Evolutionary conservation across 2,888 invertebrate species (phyloP).

Genomic region (Allygus modestus): DNA sequence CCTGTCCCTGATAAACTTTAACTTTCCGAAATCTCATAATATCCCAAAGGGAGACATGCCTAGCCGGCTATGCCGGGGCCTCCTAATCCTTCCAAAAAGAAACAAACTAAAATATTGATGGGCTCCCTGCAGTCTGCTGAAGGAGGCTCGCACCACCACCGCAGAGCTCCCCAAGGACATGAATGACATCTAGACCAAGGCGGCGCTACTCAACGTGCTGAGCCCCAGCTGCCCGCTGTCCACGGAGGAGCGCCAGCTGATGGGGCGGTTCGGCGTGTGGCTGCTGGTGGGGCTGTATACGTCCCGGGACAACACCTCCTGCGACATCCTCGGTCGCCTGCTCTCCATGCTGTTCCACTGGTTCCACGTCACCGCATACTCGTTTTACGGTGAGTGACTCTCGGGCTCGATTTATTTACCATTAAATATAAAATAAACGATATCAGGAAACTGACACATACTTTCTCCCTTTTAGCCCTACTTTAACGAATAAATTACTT

Average conservation of each 20-base stretch:
- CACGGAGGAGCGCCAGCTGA: constrained; percentile 89
- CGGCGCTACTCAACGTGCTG: constrained; percentile 70
- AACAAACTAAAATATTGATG: too few species aligned
- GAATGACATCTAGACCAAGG: constrained; percentile 74
- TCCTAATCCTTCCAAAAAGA: too few species aligned
- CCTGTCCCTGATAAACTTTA: too few species aligned
- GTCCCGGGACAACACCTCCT: constrained; percentile 79
- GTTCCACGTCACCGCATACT: constrained; percentile 99
- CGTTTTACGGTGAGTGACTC: constrained; percentile 92
- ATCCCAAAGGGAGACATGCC: too few species aligned
- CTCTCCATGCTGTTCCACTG: constrained; percentile 98
- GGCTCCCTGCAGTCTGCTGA: constrained; percentile 81
- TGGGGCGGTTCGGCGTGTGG: constrained; percentile 98
- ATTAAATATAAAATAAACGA: too few species aligned
- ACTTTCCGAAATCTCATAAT: too few species aligned
- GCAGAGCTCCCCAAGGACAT: constrained; percentile 75
- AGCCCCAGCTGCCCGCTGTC: constrained; percentile 67
- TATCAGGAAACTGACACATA: too few species aligned
- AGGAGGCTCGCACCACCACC: constrained; percentile 89
- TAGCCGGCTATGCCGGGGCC: too few species aligned
- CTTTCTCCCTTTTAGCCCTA: too few species aligned
- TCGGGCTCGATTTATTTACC: too few species aligned
- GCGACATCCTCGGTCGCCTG: constrained; percentile 82
- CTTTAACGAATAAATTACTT: too few species aligned
- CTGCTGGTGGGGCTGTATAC: constrained; percentile 95